These are phyloP conservation scores for Folsomia manolachei DNA, from an alignment of 2,888 invertebrate genomes.

Conservation along the genomic window DNA sequence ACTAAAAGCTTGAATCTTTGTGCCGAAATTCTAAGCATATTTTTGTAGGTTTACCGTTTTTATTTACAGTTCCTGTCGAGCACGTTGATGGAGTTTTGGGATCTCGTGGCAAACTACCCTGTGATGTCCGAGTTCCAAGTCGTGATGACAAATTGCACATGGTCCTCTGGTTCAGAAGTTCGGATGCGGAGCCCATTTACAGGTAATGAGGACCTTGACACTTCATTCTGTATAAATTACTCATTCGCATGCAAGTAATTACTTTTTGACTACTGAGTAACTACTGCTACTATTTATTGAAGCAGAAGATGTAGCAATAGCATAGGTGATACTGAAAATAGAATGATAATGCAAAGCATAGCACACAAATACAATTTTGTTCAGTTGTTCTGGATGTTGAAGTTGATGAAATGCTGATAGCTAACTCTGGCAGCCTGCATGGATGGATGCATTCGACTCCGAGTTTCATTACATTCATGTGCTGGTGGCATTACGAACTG, in stretches of 20 bases:
- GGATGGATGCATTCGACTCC: not conserved
- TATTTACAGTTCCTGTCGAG: slow-evolving; percentile 71
- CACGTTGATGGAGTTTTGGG: slow-evolving; percentile 78
- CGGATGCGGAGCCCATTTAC: slow-evolving; percentile 77
- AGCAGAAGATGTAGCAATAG: not conserved
- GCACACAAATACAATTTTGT: not conserved
- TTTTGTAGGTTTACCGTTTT: slow-evolving; percentile 51
- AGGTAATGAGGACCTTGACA: slow-evolving; percentile 61
- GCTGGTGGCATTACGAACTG: not conserved
- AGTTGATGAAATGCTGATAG: not conserved
- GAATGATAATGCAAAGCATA: too few species aligned
- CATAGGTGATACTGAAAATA: too few species aligned
- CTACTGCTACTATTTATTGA: not conserved
- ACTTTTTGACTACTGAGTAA: not conserved
- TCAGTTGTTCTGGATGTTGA: not conserved
- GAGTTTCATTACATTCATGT: not conserved
- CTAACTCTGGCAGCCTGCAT: not conserved
- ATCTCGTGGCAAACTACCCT: slow-evolving; percentile 77
- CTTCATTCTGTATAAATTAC: slow-evolving; percentile 15
- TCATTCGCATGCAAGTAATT: slow-evolving; percentile 16
- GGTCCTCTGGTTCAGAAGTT: slow-evolving; percentile 86
- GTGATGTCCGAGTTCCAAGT: slow-evolving; percentile 77
- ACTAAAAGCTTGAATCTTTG: slow-evolving; percentile 15
- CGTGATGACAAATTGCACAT: slow-evolving; percentile 78
- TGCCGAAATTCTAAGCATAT: slow-evolving; percentile 47